Conservation (phyloP, 1,140 invertebrate species). For the Euwallacea fornicatus region DNA sequence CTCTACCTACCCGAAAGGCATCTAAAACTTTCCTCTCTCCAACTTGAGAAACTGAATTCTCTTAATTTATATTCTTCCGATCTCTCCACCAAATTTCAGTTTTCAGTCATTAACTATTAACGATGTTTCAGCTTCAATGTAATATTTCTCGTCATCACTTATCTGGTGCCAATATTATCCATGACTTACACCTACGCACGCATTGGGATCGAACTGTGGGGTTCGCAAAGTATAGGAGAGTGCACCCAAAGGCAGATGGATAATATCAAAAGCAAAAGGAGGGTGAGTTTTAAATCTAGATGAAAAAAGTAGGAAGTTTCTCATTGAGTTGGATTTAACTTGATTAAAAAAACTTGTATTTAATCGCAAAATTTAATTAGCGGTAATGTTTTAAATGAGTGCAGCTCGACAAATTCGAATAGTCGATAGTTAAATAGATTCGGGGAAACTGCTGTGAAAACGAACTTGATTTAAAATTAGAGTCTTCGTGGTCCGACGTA, state of each 20-base stretch:
- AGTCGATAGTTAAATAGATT: too few species aligned
- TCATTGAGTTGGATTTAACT: too few species aligned
- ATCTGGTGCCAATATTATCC: conserved; percentile 88
- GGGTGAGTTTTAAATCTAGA: conserved; percentile 66
- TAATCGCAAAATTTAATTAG: too few species aligned
- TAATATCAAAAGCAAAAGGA: conserved; percentile 88
- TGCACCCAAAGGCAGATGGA: conserved; percentile 86
- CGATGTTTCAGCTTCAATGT: conserved; percentile 77
- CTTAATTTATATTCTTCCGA: background rate
- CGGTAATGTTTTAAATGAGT: too few species aligned
- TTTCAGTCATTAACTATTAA: conserved; percentile 7
- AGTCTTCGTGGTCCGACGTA: too few species aligned
- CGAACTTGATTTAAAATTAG: too few species aligned
- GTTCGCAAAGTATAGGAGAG: conserved; percentile 93
- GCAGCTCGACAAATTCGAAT: too few species aligned
- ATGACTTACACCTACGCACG: conserved; percentile 91
- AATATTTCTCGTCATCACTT: conserved; percentile 86
- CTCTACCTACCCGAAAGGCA: background rate
- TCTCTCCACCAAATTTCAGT: background rate
- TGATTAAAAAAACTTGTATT: too few species aligned
- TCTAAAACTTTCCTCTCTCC: background rate
- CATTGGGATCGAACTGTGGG: conserved; percentile 91
- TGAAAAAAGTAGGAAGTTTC: too few species aligned
- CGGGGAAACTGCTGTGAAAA: too few species aligned
- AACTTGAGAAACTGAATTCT: background rate